phyloP scores from a whole-genome alignment of 2,113 vertebrate species.

The Austrofundulus limnaeus region DNA sequence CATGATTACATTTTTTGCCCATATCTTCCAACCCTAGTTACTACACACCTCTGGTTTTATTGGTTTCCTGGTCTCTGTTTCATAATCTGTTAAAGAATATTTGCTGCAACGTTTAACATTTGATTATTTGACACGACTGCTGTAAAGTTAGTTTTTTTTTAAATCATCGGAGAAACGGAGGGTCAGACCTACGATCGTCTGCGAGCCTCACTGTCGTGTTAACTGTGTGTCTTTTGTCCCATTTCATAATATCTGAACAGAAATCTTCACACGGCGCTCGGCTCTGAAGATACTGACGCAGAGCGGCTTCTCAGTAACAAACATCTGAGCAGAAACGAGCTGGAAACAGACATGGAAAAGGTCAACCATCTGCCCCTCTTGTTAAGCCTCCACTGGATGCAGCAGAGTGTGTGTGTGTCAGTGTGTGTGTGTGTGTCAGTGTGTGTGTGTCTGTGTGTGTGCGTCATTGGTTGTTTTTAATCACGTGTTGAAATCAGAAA shows the following conservation, averaged over 20 bases:
- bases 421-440: conserved; percentile 17
- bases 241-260: neutral
- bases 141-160: no score
- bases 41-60: no score
- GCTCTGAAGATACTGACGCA: conserved; percentile 21
- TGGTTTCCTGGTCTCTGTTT: no score
- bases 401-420: conserved; percentile 18
- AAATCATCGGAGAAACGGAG: no score
- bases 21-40: no score
- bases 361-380: conserved; percentile 71
- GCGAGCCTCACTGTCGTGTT: no score
- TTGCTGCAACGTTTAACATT: no score
- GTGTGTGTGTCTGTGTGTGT: conserved; percentile 3
- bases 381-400: conserved; percentile 42
- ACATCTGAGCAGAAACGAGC: conserved; percentile 38
- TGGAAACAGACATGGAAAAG: conserved; percentile 53
- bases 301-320: conserved; percentile 30
- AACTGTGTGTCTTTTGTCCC: no score
- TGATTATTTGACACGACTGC: no score
- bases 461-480: neutral
- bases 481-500: conserved; percentile 13
- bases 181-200: no score
- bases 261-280: neutral
- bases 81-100: no score
- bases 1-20: no score